These are phyloP conservation scores for Tachystola acroxantha DNA, from an alignment of 2,888 invertebrate genomes.

Conservation along the genomic window DNA sequence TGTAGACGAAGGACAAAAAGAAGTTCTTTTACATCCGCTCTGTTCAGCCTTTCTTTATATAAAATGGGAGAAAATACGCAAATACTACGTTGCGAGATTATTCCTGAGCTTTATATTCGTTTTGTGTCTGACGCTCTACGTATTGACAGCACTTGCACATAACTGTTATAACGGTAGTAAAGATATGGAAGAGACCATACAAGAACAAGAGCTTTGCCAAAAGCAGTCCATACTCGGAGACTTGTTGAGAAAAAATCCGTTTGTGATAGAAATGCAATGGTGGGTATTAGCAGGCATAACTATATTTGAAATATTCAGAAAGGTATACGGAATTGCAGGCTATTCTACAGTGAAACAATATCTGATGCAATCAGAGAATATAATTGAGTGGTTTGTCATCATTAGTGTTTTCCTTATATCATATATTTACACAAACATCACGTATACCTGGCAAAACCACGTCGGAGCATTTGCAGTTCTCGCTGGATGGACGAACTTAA, in stretches of 20 bases:
- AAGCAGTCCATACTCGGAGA: slow-evolving; percentile 88
- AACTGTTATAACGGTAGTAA: slow-evolving; percentile 91
- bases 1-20: slow-evolving; percentile 93
- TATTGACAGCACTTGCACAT: slow-evolving; percentile 88
- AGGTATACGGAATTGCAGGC: slow-evolving; percentile 89
- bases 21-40: slow-evolving; percentile 90
- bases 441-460: slow-evolving; percentile 91
- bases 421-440: slow-evolving; percentile 85
- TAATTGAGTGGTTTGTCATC: slow-evolving; percentile 93
- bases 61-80: slow-evolving; percentile 94
- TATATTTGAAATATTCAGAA: slow-evolving; percentile 87
- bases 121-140: slow-evolving; percentile 88
- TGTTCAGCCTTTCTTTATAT: slow-evolving; percentile 92
- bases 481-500: slow-evolving; percentile 92
- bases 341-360: slow-evolving; percentile 90
- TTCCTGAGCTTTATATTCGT: slow-evolving; percentile 89
- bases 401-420: slow-evolving; percentile 90
- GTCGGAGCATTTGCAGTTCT: slow-evolving; percentile 91
- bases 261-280: slow-evolving; percentile 90
- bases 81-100: slow-evolving; percentile 89
- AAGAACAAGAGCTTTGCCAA: slow-evolving; percentile 86
- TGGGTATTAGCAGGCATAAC: slow-evolving; percentile 89
- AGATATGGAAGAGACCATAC: slow-evolving; percentile 84
- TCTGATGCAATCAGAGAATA: slow-evolving; percentile 89
- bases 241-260: slow-evolving; percentile 85